Evolutionary conservation across 2,797 vertebrate genomes (phyloP), one percentile per base, ranked within the genome.

Genomic region (Buphagus erythrorhynchus): DNA sequence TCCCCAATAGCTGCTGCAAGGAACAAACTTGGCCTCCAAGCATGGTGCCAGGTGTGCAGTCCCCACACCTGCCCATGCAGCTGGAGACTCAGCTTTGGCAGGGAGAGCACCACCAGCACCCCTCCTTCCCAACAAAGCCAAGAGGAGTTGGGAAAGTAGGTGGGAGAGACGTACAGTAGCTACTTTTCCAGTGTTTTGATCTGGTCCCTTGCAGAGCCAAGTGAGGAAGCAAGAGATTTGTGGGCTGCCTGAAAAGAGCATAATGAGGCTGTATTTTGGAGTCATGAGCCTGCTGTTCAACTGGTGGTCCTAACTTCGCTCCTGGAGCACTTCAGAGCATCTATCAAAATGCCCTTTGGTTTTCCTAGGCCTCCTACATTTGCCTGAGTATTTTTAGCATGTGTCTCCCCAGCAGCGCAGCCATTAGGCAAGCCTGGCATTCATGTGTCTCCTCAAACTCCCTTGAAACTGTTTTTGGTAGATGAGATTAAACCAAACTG

Each of bases 181-280:
- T 1, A 1, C 17, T 4, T 1, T 14, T 68, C 66, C 12, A 1
- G 10, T 52, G 0, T 28, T 83, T 63, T 4, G 0, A 13, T 45
- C 33, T 0, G 3, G 54, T 40, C 26, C 36, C 14, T 67, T 2
- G 0, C 26, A 46, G 24, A 66, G 45, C 35, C 4, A 1, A 6
- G 24, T 10, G 22, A 74, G 8, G 67, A 57, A 79, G 29, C 15
- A 22, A 62, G n/a, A 68, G n/a, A 16, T 90, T 10, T 35, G 10
- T 75, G n/a, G 15, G 29, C 31, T 77, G 45, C 16, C 21, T 12
- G 2, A 78, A 35, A 55, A 66, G 26, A 75, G 11, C 21, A 24
- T 6, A 5, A 22, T 68, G 58, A 81, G 29, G 21, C 6, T 81
- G 6, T 33, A 46, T 57, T 86, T 85, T 69, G 35, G 85, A 76